These are phyloP conservation scores for Coleophora deauratella DNA, from an alignment of 2,888 invertebrate species.

Conservation along the genomic window DNA sequence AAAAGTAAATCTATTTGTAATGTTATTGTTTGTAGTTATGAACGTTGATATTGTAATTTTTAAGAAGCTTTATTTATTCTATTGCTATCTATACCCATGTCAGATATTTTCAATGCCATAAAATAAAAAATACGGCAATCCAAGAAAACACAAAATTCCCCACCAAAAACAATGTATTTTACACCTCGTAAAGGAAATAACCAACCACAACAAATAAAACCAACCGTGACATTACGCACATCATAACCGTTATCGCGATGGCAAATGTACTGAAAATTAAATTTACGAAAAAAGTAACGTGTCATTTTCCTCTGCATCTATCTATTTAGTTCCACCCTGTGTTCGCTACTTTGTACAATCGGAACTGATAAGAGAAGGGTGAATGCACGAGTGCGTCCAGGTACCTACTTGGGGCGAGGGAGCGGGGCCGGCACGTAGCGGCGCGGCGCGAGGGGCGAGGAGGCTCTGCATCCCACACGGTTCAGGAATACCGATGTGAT, in stretches of 20 bases:
- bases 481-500: constrained; percentile 66
- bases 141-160: too few species aligned
- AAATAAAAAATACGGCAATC: neutral
- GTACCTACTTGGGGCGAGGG: constrained; percentile 49
- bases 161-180: too few species aligned
- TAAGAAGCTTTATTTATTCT: too few species aligned
- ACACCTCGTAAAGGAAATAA: too few species aligned
- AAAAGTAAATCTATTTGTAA: too few species aligned
- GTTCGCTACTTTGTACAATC: constrained; percentile 48
- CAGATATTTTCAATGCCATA: constrained; percentile 6
- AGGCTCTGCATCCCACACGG: constrained; percentile 20
- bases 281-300: constrained; percentile 26
- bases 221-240: constrained; percentile 1
- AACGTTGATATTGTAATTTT: too few species aligned
- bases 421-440: constrained; percentile 22
- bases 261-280: constrained; percentile 12
- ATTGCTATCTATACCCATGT: too few species aligned
- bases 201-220: neutral
- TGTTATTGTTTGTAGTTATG: too few species aligned
- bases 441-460: constrained; percentile 9
- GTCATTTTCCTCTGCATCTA: constrained; percentile 38
- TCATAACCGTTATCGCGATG: constrained; percentile 9
- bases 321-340: constrained; percentile 42
- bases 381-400: constrained; percentile 69
- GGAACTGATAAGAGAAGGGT: constrained; percentile 68